A percentile compares a stretch with the other conserved stretches of the same genome.
phyloP scores from a whole-genome alignment of 2,888 invertebrate genomes.

The Cinara cedri region DNA sequence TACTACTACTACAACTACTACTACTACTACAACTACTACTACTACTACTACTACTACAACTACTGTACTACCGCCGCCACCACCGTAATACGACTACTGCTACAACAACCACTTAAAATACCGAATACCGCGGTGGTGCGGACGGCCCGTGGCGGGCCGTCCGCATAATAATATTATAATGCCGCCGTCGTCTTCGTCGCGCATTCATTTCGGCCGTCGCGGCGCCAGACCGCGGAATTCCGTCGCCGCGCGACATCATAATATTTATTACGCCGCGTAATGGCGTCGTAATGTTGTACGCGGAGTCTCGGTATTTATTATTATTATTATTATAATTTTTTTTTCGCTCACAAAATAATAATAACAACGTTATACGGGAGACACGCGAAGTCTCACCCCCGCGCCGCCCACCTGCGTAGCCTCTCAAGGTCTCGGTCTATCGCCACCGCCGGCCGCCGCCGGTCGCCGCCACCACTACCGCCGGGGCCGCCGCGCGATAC shows the following conservation, averaged over 20 bases:
- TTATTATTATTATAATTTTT: constrained; percentile 17
- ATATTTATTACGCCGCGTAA: not conserved
- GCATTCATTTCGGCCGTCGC: not conserved
- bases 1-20: not conserved
- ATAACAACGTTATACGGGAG: constrained; percentile 30
- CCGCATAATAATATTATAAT: no score
- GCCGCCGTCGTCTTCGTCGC: no score
- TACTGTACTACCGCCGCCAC: not conserved
- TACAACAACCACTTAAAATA: not conserved
- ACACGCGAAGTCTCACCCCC: constrained; percentile 43
- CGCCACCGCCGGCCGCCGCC: constrained; percentile 17
- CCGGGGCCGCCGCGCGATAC: not conserved
- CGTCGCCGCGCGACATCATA: not conserved
- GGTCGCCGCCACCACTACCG: not conserved
- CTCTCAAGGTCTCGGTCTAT: constrained; percentile 50
- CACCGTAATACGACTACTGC: no score
- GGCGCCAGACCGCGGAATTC: constrained; percentile 50
- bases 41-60: not conserved
- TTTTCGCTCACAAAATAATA: constrained; percentile 12
- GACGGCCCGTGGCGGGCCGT: constrained; percentile 1
- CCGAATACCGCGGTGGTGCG: not conserved
- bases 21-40: no score
- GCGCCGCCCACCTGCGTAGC: constrained; percentile 5
- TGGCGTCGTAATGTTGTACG: not conserved
- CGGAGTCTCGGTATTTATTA: not conserved